Base-by-base conservation (phyloP, 2,797 vertebrate genomes). In the Centroberyx gerrardi region DNA sequence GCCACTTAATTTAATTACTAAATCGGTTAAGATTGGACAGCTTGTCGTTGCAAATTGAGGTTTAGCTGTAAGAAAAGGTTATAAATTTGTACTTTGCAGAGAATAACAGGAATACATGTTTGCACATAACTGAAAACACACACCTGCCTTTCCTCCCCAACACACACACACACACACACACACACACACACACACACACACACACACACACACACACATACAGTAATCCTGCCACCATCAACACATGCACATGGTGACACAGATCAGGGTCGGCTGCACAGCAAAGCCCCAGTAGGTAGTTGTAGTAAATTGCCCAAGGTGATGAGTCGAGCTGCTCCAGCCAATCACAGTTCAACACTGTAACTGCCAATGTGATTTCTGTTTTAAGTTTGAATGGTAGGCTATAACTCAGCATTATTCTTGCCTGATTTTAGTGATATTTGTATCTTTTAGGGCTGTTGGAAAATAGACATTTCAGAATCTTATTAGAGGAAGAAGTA, bases 271-370 rank as follows among this genome's bases (percentile, higher is more conserved):
- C 59, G 56, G 54, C 49, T 70, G 55, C 42, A 38, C 29, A 56
- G 62, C 36, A 56, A 59, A 72, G 44, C 38, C 63, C 36, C 60
- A 63, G 49, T n/a, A 71, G 28, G 28, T 31, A 58, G 53, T 52
- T 48, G 44, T 48, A 54, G 29, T 66, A 9, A n/a, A 40, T 15
- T 33, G 29, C 54, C 28, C 54, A 69, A 70, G 64, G 33, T 75
- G 75, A 55, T 60, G 65, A 48, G 61, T 80, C 31, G 8, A 76
- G 63, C 13, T 44, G 18, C 27, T 77, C 58, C 40, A 77, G 48
- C 84, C 84, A 76, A 76, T 82, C 72, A 60, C 49, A 71, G 38
- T 61, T 75, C 49, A 51, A 22, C n/a, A 69, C 15, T 62, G 52
- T 71, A 70, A 56, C 5, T 60, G 62, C 12, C 27, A 53, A 40